Percentiles rank a stretch among this genome's conserved stretches.
Evolutionary conservation across 2,888 invertebrate species (phyloP).

Genomic region (Rhodophaea formosa): DNA sequence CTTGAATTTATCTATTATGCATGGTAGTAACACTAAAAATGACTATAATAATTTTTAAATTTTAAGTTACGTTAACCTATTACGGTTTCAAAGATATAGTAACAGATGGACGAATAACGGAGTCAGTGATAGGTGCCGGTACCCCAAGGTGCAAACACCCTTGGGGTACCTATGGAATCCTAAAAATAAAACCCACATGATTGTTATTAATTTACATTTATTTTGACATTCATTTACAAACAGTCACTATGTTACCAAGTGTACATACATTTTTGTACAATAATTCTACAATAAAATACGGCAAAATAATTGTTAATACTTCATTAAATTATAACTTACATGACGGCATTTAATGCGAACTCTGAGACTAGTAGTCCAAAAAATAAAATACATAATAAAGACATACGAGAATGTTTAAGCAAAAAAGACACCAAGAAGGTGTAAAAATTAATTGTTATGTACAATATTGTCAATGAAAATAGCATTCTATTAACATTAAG

Average conservation of each 20-base stretch:
- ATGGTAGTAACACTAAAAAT: too few species aligned
- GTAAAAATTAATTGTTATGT: slow-evolving; percentile 52
- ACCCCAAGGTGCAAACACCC: too few species aligned
- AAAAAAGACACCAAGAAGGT: slow-evolving; percentile 11
- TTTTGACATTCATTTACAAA: slow-evolving; percentile 74
- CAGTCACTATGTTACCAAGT: slow-evolving; percentile 57
- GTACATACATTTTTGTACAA: slow-evolving; percentile 77
- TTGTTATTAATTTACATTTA: slow-evolving; percentile 73
- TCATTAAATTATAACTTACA: slow-evolving; percentile 46
- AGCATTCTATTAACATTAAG: slow-evolving; percentile 50
- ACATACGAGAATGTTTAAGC: slow-evolving; percentile 41
- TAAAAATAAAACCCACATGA: slow-evolving; percentile 17
- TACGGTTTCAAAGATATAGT: too few species aligned
- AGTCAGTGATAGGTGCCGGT: too few species aligned
- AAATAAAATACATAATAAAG: slow-evolving; percentile 58
- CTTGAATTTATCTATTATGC: too few species aligned
- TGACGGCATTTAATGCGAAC: slow-evolving; percentile 73
- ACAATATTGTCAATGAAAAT: slow-evolving; percentile 54
- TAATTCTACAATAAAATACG: slow-evolving; percentile 50
- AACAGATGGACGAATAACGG: too few species aligned
- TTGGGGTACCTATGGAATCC: too few species aligned
- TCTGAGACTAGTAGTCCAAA: slow-evolving; percentile 68
- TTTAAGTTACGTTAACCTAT: too few species aligned
- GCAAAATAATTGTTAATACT: slow-evolving; percentile 65
- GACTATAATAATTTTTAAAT: too few species aligned